phyloP scores from a whole-genome alignment of 2,888 invertebrate genomes.

The Asteroscopus sphinx region DNA sequence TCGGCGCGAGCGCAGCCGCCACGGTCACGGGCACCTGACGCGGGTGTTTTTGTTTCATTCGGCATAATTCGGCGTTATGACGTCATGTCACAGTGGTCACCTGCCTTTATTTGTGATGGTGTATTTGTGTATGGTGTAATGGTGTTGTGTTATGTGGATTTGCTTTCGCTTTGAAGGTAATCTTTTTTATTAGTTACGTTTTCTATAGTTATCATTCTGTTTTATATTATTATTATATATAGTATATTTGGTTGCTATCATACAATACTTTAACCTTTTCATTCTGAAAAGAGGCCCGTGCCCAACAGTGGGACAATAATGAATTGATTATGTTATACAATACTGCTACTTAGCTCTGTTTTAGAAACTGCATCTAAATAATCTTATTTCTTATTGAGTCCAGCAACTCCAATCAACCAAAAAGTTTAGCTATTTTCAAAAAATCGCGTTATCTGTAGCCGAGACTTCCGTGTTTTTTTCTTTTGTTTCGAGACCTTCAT shows the following conservation, averaged over 20 bases:
- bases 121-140: slow-evolving; percentile 17
- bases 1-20: slow-evolving; percentile 71
- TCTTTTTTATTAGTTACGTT: too few relatives aligned
- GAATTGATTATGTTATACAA: too few relatives aligned
- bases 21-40: slow-evolving; percentile 81
- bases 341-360: too few relatives aligned
- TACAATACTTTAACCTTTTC: too few relatives aligned
- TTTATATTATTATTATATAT: too few relatives aligned
- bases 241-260: too few relatives aligned
- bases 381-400: neutral
- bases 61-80: slow-evolving; percentile 45
- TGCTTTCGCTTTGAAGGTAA: slow-evolving; percentile 23
- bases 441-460: slow-evolving; percentile 41
- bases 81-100: slow-evolving; percentile 52
- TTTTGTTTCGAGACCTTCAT: slow-evolving; percentile 59
- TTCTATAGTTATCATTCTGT: neutral
- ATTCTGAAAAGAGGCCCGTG: too few relatives aligned
- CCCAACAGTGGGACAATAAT: too few relatives aligned
- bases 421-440: slow-evolving; percentile 26
- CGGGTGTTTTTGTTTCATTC: slow-evolving; percentile 58
- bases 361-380: too few relatives aligned
- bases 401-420: slow-evolving; percentile 9
- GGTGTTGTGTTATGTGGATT: slow-evolving; percentile 15
- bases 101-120: slow-evolving; percentile 41
- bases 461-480: slow-evolving; percentile 72